A percentile compares a stretch with the other conserved stretches of the same genome.
Conservation (phyloP, 2,797 vertebrate genomes). For the Rhynchotus rufescens region DNA sequence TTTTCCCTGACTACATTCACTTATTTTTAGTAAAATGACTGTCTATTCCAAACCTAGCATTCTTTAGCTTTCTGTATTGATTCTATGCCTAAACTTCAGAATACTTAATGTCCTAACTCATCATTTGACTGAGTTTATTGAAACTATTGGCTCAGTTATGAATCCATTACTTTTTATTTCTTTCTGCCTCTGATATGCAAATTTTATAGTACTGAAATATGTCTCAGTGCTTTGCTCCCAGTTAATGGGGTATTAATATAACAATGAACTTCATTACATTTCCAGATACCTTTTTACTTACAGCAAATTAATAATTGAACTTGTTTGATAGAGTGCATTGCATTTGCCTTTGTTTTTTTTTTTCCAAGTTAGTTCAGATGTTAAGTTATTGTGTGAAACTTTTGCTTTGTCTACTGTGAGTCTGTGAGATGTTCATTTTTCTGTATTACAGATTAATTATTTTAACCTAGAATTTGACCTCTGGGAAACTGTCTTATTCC, state of each 20-base stretch:
- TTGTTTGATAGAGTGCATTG: neutral
- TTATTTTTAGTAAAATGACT: conserved; percentile 48
- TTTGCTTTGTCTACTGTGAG: neutral
- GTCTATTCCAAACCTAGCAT: conserved; percentile 24
- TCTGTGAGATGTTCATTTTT: neutral
- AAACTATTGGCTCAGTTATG: conserved; percentile 28
- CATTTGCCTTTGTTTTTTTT: neutral
- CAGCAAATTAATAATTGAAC: neutral
- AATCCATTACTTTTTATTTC: conserved; percentile 51
- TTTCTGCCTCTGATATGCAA: conserved; percentile 23
- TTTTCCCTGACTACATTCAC: conserved; percentile 37
- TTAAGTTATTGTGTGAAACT: neutral
- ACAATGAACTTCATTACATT: conserved; percentile 30
- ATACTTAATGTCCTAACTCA: conserved; percentile 37
- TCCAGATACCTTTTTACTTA: neutral
- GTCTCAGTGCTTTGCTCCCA: conserved; percentile 3
- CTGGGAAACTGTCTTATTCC: neutral
- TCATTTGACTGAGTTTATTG: conserved; percentile 46
- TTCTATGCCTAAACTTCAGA: conserved; percentile 8
- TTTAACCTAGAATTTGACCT: neutral
- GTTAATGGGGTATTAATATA: conserved; percentile 37
- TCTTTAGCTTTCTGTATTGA: conserved; percentile 33
- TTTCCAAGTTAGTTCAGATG: neutral
- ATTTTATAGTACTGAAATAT: conserved; percentile 46
- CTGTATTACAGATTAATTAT: neutral